Percentiles rank a stretch among this genome's conserved stretches.
Conservation (phyloP, 2,797 vertebrate genomes). For the Anas bernieri region DNA sequence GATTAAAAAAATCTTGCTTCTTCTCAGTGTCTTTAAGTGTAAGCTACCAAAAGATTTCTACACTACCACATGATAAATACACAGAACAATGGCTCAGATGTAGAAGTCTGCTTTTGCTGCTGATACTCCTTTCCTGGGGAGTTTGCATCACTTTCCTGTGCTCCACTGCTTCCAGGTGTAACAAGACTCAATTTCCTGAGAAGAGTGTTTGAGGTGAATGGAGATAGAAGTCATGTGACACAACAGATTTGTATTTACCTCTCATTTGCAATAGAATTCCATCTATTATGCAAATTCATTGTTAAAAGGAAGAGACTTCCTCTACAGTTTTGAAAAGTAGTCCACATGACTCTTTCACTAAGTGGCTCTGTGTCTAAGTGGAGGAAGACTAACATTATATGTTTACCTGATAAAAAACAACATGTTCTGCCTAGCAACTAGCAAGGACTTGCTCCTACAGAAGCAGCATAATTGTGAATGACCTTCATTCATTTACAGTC, state of each 20-base stretch:
- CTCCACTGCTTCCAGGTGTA: neutral
- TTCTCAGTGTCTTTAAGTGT: neutral
- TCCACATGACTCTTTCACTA: neutral
- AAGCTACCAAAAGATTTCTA: neutral
- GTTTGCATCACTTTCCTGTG: neutral
- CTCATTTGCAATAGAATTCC: neutral
- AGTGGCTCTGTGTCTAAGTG: neutral
- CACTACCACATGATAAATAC: neutral
- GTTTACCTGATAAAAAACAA: constrained; percentile 45
- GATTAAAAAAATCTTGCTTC: neutral
- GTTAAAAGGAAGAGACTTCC: neutral
- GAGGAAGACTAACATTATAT: constrained; percentile 6
- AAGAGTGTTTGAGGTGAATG: neutral
- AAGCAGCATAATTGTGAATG: constrained; percentile 51
- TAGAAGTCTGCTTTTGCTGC: neutral
- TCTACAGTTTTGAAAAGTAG: neutral
- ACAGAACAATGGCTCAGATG: neutral
- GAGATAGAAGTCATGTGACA: neutral
- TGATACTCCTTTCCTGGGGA: neutral
- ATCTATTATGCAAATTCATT: neutral
- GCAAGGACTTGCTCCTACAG: constrained; percentile 18
- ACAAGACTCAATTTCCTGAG: neutral
- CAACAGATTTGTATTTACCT: neutral
- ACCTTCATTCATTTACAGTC: constrained; percentile 58
- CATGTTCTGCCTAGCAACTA: constrained; percentile 32